Evolutionary conservation across 1,140 invertebrate species (phyloP), one percentile per base, ranked within the genome.

Genomic region (Conus ventricosus): DNA sequence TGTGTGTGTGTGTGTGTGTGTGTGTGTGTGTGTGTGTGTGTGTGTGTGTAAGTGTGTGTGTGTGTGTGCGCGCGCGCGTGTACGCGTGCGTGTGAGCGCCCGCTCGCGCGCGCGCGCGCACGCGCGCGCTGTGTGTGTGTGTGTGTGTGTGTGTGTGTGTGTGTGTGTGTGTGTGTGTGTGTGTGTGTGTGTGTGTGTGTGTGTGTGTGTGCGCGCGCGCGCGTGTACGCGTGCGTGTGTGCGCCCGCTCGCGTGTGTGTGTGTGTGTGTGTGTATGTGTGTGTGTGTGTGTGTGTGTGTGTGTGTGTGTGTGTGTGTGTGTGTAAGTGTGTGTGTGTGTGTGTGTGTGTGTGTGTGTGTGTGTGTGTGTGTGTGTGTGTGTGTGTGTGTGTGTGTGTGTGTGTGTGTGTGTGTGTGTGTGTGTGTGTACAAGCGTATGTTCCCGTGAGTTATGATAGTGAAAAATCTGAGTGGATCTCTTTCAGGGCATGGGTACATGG

Each of bases 11-110:
- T 63, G 60, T 63, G 60, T 20, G 60, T 63, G 75, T 25, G 75
- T 78, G 75, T 25, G 75, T 78, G 75, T 25, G 75, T 78, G 75
- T 25, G 75, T 78, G 75, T 25, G 75, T 78, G 75, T 25, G 75
- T 78, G 75, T 78, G 75, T 25, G 75, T 78, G 75, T 25, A 5
- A 4, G 75, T 25, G 75, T 78, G 75, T 25, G 75, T 78, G 75
- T 25, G 75, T 78, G 75, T 25, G 75, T 78, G 75, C 4, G 75
- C 5, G 75, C 4, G 75, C 5, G 75, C 4, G 75, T 78, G 75
- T 25, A 5, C 5, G 75, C 39, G 39, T 39, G 39, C 39, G 39
- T 39, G 39, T 39, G 39, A 1, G 39, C 39, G 39, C 39, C 39
- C 39, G 39, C 39, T 39, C 39, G 39, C 39, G 75, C 5, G 75